Evolutionary conservation across 2,888 invertebrate species (phyloP), one percentile per base, ranked within the genome.

Genomic region (Hypomecis atomaria): DNA sequence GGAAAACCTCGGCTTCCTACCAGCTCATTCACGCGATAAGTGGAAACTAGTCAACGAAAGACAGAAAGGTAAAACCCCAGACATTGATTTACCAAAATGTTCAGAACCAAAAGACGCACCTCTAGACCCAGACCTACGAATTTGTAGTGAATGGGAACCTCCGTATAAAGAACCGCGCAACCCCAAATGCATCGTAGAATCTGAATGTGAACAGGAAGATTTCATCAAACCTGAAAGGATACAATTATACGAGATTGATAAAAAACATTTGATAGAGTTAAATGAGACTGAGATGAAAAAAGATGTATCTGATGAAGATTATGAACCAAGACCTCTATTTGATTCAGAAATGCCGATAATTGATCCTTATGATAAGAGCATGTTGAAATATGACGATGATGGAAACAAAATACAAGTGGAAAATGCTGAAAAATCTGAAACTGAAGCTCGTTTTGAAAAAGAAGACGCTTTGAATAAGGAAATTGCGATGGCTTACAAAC

Each of bases 1-100:
- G 53, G 53, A 57, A 34, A 57, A 34, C 0, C n/a, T 47, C 23
- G 56, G 56, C 13, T 33, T 65, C 34, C n/a, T 47, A 33, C 34
- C 37, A 33, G 10, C 37, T 2, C 5, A 45, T 23, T 38, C 45
- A 4, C 5, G 45, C n/a, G n/a, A 47, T 5, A 56, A 40, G 5
- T 56, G 56, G 56, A 47, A 47, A 47, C 33, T 1, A 6, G 3
- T 37, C 4, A 44, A 55, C 5, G 6, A 10, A 23, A 45, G 7
- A 33, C 23, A 40, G 13, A 38, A 40, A 38, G 6, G 11, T 38
- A 50, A 9, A 50, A 9, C 11, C 37, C 37, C 5, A 38, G 36
- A 13, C 11, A n/a, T 10, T 33, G 6, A 7, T 7, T 11, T 7
- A 23, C 23, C 40, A 7, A 8, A 23, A 52, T 6, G 33, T 42